These are phyloP conservation scores for Drosophila hamatofila DNA, from an alignment of 2,888 invertebrate genomes.

Conservation along the genomic window DNA sequence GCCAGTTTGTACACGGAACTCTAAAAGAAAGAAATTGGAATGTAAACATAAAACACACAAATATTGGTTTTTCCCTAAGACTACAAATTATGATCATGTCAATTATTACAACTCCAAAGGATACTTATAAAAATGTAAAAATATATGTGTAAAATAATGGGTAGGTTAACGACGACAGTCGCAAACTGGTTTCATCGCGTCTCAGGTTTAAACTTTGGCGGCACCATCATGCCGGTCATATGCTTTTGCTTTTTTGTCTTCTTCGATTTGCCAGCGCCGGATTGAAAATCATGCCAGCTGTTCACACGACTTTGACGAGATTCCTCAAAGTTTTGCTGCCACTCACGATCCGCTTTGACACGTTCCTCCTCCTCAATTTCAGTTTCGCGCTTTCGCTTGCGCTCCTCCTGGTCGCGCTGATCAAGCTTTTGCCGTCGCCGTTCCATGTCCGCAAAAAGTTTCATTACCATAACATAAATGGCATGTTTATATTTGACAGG, in stretches of 20 bases:
- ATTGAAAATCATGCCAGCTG: slow-evolving; percentile 96
- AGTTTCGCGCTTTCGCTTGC: slow-evolving; percentile 96
- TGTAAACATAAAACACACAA: slow-evolving; percentile 15
- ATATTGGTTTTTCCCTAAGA: slow-evolving; percentile 50
- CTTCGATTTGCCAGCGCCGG: slow-evolving; percentile 87
- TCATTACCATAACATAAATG: slow-evolving; percentile 99
- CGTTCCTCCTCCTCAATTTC: slow-evolving; percentile 97
- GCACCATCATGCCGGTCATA: slow-evolving; percentile 91
- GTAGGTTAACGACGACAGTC: slow-evolving; percentile 12
- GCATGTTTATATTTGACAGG: slow-evolving; percentile 95
- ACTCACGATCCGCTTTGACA: slow-evolving; percentile 95
- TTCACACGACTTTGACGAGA: slow-evolving; percentile 96
- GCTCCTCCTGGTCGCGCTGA: slow-evolving; percentile 95
- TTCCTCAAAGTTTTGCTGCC: slow-evolving; percentile 99
- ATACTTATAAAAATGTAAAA: slow-evolving; percentile 79
- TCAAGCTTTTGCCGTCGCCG: slow-evolving; percentile 94
- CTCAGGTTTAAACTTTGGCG: slow-evolving; percentile 97
- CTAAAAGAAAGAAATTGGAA: slow-evolving; percentile 39
- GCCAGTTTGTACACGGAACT: slow-evolving; percentile 94
- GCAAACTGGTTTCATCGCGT: slow-evolving; percentile 88
- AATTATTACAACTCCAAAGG: slow-evolving; percentile 66
- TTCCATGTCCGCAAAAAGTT: slow-evolving; percentile 98
- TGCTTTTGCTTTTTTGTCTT: slow-evolving; percentile 93
- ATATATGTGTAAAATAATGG: slow-evolving; percentile 56
- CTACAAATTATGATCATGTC: slow-evolving; percentile 70